These are phyloP conservation scores for Physella acuta DNA, from an alignment of 1,140 invertebrate genomes.

Conservation along the genomic window DNA sequence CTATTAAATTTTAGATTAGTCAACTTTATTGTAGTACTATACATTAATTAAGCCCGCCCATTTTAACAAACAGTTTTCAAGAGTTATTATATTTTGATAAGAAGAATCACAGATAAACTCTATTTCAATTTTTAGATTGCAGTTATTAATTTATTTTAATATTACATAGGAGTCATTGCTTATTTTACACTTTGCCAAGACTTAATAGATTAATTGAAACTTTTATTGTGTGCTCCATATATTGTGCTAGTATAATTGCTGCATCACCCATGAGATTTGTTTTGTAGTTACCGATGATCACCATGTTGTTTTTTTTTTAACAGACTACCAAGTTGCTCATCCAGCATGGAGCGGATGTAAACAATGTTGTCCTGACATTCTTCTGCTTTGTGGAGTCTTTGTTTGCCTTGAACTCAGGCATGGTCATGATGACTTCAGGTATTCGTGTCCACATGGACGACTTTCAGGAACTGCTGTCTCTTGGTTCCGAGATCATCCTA, in stretches of 20 bases:
- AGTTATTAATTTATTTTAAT: not conserved
- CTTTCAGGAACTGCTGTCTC: conserved; percentile 9
- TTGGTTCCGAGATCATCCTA: conserved; percentile 7
- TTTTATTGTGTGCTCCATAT: too few species aligned
- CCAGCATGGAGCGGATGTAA: conserved; percentile 16
- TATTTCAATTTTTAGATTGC: not conserved
- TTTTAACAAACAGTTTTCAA: not conserved
- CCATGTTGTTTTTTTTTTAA: too few species aligned
- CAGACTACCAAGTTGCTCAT: conserved; percentile 14
- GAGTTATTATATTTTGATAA: not conserved
- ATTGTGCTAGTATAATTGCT: too few species aligned
- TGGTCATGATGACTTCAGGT: conserved; percentile 23
- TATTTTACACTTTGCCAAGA: too few species aligned
- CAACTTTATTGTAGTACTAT: not conserved
- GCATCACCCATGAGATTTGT: too few species aligned
- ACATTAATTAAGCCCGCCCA: not conserved
- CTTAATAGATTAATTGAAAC: too few species aligned
- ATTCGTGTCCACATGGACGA: conserved; percentile 10
- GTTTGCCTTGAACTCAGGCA: conserved; percentile 16
- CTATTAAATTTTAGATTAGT: not conserved
- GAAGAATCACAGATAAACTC: not conserved
- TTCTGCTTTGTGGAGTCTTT: conserved; percentile 23
- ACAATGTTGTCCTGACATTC: conserved; percentile 18
- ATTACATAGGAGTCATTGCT: too few species aligned
- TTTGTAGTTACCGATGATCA: too few species aligned